These are phyloP conservation scores for Brassicogethes aeneus DNA, from an alignment of 2,888 invertebrate species.

Conservation along the genomic window DNA sequence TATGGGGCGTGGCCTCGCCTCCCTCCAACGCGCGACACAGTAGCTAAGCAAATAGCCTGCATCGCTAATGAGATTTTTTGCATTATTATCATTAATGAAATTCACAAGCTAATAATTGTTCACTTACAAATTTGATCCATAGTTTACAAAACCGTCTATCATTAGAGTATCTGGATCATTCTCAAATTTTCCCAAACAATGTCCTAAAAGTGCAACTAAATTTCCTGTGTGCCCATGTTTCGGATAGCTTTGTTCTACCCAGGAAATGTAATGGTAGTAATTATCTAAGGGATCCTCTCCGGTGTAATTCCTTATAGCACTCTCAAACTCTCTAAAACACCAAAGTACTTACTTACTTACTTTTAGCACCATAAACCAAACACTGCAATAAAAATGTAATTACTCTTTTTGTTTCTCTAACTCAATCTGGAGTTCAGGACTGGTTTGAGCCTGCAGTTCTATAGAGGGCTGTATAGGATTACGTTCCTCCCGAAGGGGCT, in stretches of 20 bases:
- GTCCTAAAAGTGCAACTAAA: constrained; percentile 63
- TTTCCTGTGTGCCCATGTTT: constrained; percentile 82
- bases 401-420: constrained; percentile 62
- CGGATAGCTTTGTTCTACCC: constrained; percentile 89
- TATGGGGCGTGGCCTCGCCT: too few relatives aligned
- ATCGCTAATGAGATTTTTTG: too few relatives aligned
- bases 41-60: too few relatives aligned
- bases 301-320: constrained; percentile 65
- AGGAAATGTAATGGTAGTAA: constrained; percentile 83
- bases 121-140: constrained; percentile 88
- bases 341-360: constrained; percentile 8
- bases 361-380: constrained; percentile 6
- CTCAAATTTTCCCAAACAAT: constrained; percentile 74
- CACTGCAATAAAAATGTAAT: constrained; percentile 25
- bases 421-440: constrained; percentile 58
- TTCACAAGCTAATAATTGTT: too few relatives aligned
- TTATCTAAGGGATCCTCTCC: constrained; percentile 83
- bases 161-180: constrained; percentile 71
- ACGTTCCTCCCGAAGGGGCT: constrained; percentile 82
- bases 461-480: constrained; percentile 69
- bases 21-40: too few relatives aligned
- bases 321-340: constrained; percentile 62
- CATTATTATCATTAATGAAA: too few relatives aligned
- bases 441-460: constrained; percentile 68
- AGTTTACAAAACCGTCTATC: constrained; percentile 79